Percentiles rank a stretch among this genome's conserved stretches.
Evolutionary conservation across 2,113 vertebrate genomes (phyloP).

Genomic region (Apodemus speciosus): DNA sequence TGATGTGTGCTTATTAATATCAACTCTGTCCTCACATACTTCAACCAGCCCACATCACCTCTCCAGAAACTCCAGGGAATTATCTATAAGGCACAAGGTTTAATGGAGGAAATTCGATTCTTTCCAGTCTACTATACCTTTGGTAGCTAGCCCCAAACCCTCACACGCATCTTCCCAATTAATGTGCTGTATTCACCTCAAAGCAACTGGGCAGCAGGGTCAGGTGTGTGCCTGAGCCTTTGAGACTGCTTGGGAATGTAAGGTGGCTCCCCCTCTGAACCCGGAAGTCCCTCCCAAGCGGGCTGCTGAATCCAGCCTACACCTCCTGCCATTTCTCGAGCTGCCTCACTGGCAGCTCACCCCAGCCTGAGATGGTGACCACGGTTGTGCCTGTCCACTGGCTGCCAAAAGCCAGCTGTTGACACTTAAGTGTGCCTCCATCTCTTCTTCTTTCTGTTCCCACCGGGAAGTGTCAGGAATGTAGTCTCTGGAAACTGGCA

Average conservation of each 20-base stretch:
- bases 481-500: not conserved
- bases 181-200: not conserved
- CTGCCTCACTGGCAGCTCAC: not conserved
- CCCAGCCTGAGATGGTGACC: not conserved
- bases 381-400: not conserved
- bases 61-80: not conserved
- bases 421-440: not conserved
- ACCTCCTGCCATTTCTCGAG: not conserved
- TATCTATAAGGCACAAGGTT: not conserved
- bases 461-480: not conserved
- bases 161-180: not conserved
- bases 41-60: not conserved
- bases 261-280: not conserved
- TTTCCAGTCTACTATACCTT: not conserved
- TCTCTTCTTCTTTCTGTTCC: constrained; percentile 26
- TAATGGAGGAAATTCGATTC: not conserved
- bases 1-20: not conserved
- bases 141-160: not conserved
- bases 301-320: not conserved
- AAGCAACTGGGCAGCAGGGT: not conserved
- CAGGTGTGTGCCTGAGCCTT: not conserved
- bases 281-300: not conserved
- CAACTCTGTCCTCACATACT: rapidly evolving
- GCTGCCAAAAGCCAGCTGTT: constrained; percentile 44
- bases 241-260: not conserved